phyloP scores from a whole-genome alignment of 2,113 vertebrate species.

The Chiloscyllium plagiosum region DNA sequence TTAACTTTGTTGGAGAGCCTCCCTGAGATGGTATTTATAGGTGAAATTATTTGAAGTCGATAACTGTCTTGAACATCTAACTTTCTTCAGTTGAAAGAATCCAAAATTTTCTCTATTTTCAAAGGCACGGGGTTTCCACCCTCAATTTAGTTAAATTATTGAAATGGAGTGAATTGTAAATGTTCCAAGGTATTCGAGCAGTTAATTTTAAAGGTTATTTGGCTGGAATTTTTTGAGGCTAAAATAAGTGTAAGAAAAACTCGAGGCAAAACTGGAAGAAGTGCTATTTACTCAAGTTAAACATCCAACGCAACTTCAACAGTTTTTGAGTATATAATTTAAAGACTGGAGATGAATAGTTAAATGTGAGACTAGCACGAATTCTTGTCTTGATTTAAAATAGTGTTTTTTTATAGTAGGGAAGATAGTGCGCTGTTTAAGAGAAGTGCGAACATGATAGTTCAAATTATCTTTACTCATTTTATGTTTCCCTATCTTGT shows the following conservation, averaged over 20 bases:
- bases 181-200: neutral
- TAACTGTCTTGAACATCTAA: neutral
- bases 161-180: neutral
- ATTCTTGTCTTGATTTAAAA: neutral
- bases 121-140: neutral
- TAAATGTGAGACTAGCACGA: neutral
- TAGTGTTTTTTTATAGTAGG: neutral
- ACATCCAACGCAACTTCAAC: too few species aligned
- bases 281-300: neutral
- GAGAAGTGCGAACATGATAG: neutral
- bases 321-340: neutral
- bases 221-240: neutral
- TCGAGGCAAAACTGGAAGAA: neutral
- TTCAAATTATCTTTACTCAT: neutral
- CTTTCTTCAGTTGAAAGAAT: neutral
- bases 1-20: neutral
- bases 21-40: neutral
- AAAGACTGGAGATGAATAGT: neutral
- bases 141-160: neutral
- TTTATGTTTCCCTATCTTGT: neutral
- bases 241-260: neutral
- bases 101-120: neutral
- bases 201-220: neutral
- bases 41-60: neutral
- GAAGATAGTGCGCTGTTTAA: neutral